These are phyloP conservation scores for Otolemur crassicaudatus DNA, from an alignment of 2,797 vertebrate genomes.

Conservation along the genomic window DNA sequence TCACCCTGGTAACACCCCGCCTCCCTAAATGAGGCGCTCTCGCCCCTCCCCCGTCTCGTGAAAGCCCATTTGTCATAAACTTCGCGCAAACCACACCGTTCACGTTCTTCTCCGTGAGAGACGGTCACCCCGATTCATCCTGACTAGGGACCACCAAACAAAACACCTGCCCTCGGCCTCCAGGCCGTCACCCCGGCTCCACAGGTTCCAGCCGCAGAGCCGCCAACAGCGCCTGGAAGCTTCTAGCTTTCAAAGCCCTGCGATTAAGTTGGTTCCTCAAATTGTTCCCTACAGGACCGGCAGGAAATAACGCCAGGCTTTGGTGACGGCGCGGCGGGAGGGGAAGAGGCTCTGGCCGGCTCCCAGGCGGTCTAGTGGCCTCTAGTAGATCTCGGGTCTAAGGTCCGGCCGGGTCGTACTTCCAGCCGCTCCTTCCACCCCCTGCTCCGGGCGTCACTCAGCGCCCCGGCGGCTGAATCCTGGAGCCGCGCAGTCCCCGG, in stretches of 20 bases:
- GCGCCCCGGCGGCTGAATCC: not conserved
- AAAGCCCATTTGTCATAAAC: not conserved
- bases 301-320: conserved; percentile 61
- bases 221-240: not conserved
- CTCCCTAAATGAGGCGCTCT: not conserved
- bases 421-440: not conserved
- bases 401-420: conserved; percentile 48
- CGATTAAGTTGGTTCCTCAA: conserved; percentile 65
- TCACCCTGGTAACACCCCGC: not conserved
- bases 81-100: not conserved
- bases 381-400: not conserved
- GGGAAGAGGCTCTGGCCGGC: not conserved
- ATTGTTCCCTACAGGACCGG: conserved; percentile 69
- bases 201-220: not conserved
- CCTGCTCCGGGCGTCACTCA: not conserved
- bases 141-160: not conserved
- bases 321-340: not conserved
- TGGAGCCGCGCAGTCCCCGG: not conserved
- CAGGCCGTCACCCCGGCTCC: not conserved
- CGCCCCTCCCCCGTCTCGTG: not conserved
- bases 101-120: not conserved
- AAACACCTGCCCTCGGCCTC: not conserved
- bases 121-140: not conserved
- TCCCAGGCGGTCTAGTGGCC: not conserved
- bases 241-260: not conserved